Percentiles rank a stretch among this genome's conserved stretches.
Conservation (phyloP, 2,888 invertebrate species). For the Drosophila mimica region DNA sequence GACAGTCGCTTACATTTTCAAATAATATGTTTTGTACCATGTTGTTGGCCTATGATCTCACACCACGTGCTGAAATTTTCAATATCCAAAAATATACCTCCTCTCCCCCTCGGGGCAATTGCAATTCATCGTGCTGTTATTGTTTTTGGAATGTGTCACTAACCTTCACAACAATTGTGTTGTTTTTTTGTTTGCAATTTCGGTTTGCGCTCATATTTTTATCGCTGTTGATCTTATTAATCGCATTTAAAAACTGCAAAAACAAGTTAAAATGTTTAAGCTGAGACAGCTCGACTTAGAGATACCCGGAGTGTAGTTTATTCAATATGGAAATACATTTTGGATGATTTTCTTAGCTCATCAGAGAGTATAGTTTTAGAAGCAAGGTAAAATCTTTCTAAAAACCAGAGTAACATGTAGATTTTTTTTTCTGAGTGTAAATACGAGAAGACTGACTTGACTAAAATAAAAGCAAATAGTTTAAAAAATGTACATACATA, state of each 20-base stretch:
- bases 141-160: constrained; percentile 46
- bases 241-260: constrained; percentile 6
- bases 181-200: constrained; percentile 23
- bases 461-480: too few relatives aligned
- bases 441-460: too few relatives aligned
- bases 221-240: constrained; percentile 33
- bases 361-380: not conserved
- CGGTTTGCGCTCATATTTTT: constrained; percentile 14
- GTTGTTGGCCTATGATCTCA: constrained; percentile 20
- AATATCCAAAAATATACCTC: constrained; percentile 39
- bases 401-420: too few relatives aligned
- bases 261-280: not conserved
- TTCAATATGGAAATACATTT: not conserved
- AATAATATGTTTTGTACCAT: constrained; percentile 3
- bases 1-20: constrained; percentile 42
- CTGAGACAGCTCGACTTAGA: not conserved
- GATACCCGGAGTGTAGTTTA: not conserved
- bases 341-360: not conserved
- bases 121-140: constrained; percentile 17
- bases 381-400: too few relatives aligned
- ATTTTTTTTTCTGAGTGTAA: too few relatives aligned
- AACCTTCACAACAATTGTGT: constrained; percentile 63
- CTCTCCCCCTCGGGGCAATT: not conserved
- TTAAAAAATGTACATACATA: too few relatives aligned
- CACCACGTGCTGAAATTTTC: constrained; percentile 60